A percentile compares a stretch with the other conserved stretches of the same genome.
Evolutionary conservation across 2,113 vertebrate species (phyloP).

Genomic region (Strix aluco): DNA sequence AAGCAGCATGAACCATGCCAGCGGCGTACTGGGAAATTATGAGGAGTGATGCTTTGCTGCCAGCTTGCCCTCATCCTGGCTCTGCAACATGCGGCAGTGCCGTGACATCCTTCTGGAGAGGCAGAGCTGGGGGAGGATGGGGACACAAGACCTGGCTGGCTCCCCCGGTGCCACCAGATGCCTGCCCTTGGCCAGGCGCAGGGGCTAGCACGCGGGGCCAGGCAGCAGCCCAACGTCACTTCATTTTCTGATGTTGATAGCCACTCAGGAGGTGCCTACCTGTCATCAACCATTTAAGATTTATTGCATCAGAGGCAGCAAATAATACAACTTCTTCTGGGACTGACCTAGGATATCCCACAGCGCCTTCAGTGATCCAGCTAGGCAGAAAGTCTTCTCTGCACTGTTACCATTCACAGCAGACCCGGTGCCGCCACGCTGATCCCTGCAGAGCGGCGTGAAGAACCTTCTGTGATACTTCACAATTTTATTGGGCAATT

Average conservation of each 20-base stretch:
- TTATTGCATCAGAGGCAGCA: not conserved
- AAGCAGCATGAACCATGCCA: not conserved
- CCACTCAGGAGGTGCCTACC: not conserved
- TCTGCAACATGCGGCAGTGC: accelerated
- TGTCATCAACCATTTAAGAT: not conserved
- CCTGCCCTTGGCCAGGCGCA: not conserved
- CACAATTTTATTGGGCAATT: not conserved
- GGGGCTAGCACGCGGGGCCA: accelerated
- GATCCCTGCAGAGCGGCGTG: not conserved
- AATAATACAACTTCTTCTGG: not conserved
- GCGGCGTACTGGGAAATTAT: accelerated
- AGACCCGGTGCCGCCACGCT: accelerated
- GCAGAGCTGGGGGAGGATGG: not conserved
- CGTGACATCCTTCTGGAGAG: not conserved
- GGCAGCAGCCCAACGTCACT: not conserved
- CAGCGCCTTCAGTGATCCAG: not conserved
- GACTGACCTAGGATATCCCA: accelerated
- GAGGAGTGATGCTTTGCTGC: not conserved
- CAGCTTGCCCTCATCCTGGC: not conserved
- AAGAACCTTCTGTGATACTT: too few species aligned
- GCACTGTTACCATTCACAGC: accelerated
- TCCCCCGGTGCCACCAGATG: not conserved
- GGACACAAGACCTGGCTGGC: not conserved
- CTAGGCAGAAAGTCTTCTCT: not conserved
- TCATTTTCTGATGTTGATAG: not conserved